Percentiles rank a stretch among this genome's conserved stretches.
These are phyloP conservation scores for Amphiduros pacificus DNA, from an alignment of 2,888 invertebrate species.

Conservation along the genomic window DNA sequence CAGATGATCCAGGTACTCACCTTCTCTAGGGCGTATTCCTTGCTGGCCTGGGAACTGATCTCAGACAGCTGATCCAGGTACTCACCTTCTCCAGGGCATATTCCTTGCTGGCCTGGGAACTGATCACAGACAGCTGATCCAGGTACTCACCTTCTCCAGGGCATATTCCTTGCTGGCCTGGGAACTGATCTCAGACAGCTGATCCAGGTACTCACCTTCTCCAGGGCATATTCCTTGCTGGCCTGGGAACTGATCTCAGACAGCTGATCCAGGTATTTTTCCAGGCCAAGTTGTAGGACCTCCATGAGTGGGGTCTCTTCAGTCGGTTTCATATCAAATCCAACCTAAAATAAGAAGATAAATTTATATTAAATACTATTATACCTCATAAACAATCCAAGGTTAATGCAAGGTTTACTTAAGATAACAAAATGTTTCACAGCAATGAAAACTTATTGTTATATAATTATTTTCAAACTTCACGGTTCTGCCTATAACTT, in stretches of 20 bases:
- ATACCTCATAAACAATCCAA: background rate
- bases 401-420: too few species aligned
- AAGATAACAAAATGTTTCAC: too few species aligned
- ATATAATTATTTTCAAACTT: too few species aligned
- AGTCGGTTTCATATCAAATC: slow-evolving; percentile 50
- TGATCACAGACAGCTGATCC: background rate
- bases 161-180: too few species aligned
- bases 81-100: too few species aligned
- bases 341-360: slow-evolving; percentile 37
- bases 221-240: slow-evolving; percentile 58
- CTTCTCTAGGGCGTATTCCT: too few species aligned
- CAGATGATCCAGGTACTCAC: too few species aligned
- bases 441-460: too few species aligned
- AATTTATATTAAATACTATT: background rate
- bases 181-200: too few species aligned
- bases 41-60: too few species aligned
- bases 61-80: too few species aligned
- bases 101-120: background rate
- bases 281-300: slow-evolving; percentile 52
- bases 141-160: background rate
- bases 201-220: slow-evolving; percentile 52
- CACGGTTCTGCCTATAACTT: too few species aligned
- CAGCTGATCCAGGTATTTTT: slow-evolving; percentile 55
- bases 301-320: slow-evolving; percentile 53
- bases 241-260: slow-evolving; percentile 53